These are phyloP conservation scores for Dorcus parallelipipedus DNA, from an alignment of 2,888 invertebrate genomes.

Conservation along the genomic window DNA sequence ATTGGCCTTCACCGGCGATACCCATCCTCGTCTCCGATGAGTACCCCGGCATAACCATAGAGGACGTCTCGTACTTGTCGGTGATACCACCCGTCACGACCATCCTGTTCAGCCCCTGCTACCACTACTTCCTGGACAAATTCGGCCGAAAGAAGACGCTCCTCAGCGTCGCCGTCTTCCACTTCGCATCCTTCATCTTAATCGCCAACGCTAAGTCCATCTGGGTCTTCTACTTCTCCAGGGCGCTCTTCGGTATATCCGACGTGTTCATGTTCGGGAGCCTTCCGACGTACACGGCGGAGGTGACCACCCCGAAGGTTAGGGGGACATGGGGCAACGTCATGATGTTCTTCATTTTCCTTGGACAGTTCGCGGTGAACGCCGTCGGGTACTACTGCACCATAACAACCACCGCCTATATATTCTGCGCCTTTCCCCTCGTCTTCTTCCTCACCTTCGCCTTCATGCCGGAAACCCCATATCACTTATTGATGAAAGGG, in stretches of 20 bases:
- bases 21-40: constrained; percentile 22
- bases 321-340: constrained; percentile 38
- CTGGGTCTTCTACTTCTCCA: constrained; percentile 35
- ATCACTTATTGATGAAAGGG: constrained; percentile 36
- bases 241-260: constrained; percentile 32
- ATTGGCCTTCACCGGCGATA: constrained; percentile 30
- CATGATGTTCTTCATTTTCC: constrained; percentile 25
- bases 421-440: constrained; percentile 24
- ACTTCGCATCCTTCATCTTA: constrained; percentile 30
- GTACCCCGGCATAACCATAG: constrained; percentile 17
- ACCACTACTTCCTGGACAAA: constrained; percentile 15
- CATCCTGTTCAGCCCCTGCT: constrained; percentile 19
- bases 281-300: constrained; percentile 33
- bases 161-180: constrained; percentile 31
- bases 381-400: constrained; percentile 30
- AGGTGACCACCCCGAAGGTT: constrained; percentile 35
- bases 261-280: constrained; percentile 33
- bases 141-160: constrained; percentile 30
- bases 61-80: constrained; percentile 26
- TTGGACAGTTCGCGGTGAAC: constrained; percentile 36
- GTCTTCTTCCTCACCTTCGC: constrained; percentile 28
- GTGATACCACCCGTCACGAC: constrained; percentile 25
- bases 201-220: constrained; percentile 29
- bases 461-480: constrained; percentile 41
- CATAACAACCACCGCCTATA: constrained; percentile 22